A percentile compares a stretch with the other conserved stretches of the same genome.
These are phyloP conservation scores for Micromesistius poutassou DNA, from an alignment of 2,797 vertebrate species.

Conservation along the genomic window DNA sequence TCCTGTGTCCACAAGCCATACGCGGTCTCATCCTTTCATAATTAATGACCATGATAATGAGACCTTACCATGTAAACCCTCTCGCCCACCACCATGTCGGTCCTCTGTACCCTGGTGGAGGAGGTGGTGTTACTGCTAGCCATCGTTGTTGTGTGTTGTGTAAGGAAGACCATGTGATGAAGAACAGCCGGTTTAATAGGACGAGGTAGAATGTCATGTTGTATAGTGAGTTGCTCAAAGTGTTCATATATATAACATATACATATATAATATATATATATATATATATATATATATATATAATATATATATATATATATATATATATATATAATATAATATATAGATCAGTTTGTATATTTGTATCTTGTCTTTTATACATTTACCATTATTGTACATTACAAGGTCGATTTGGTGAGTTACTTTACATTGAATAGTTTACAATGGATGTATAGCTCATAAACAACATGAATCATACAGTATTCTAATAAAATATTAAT, in stretches of 20 bases:
- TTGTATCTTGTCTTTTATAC: conserved; percentile 78
- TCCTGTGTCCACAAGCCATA: not conserved
- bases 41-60: not conserved
- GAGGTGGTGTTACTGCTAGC: not conserved
- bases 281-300: conserved; percentile 14
- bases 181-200: conserved; percentile 62
- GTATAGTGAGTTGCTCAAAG: conserved; percentile 48
- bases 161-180: conserved; percentile 51
- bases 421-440: conserved; percentile 71
- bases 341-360: conserved; percentile 54
- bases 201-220: conserved; percentile 62
- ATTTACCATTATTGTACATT: conserved; percentile 69
- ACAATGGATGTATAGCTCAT: conserved; percentile 65
- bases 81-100: not conserved
- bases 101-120: not conserved
- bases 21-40: not conserved
- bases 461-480: conserved; percentile 62
- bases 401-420: conserved; percentile 61
- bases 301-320: not conserved
- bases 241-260: not conserved
- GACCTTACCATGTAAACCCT: not conserved
- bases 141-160: not conserved
- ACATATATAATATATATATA: not conserved
- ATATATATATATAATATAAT: conserved; percentile 10
- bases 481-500: conserved; percentile 77